Base-by-base conservation (phyloP, 2,797 vertebrate species). In the Cyprinella venusta region DNA sequence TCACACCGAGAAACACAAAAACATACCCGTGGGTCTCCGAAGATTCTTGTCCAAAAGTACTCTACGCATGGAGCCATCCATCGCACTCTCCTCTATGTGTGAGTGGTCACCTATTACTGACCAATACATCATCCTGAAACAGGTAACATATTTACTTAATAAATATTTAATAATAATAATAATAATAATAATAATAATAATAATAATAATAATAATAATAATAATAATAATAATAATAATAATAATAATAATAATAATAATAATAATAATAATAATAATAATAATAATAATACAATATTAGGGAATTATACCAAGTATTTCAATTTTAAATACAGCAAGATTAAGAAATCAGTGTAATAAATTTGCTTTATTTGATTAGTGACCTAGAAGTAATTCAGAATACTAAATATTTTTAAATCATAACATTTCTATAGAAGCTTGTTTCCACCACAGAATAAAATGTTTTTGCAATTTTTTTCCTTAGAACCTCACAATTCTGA, bases 81-180 rank as follows among this genome's bases (percentile, higher is more conserved):
- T 99, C 33, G 97, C 96, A 0, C 98, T 96, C 82, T 99, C 97
- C 86, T 99, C 98, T 85, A 99, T 99, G 71, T 98, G 97, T 52
- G 98, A 98, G 79, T 95, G 96, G 88, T 99, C 97, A 1, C 98
- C 97, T 84, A 99, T 94, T 36, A 99, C 97, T 19, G 97, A 98
- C 98, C 98, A 99, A 89, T 99, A 99, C 98, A 99, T 99, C 98
- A 99, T 98, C 87, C 98, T 99, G 86, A 80, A 88, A 87, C 76
- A 86, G 26, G 36, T n/a, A 0, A 67, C 30, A 30, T 33, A 9
- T 45, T 80, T 59, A 24, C 13, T 61, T 61, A 10, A 18, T 42
- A 56, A 45, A 59, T n/a, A 61, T 4, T 56, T 56, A 7, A 0
- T n/a, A n/a, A n/a, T n/a, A n/a, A n/a, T n/a, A n/a, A n/a, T n/a